Evolutionary conservation across 2,113 vertebrate species (phyloP), one percentile per base, ranked within the genome.

Genomic region (Atractosteus spatula): DNA sequence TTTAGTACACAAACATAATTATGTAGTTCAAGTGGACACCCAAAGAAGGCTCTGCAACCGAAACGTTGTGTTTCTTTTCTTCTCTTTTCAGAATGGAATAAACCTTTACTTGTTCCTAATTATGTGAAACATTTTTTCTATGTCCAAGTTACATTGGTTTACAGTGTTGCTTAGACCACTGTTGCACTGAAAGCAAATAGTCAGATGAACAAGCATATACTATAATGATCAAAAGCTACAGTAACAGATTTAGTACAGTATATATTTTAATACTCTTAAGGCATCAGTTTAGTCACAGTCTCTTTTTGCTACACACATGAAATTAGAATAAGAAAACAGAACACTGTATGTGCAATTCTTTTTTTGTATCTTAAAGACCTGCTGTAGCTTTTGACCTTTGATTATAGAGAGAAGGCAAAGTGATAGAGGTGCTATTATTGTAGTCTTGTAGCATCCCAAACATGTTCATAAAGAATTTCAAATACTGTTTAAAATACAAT

Each of bases 101-200:
- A 29, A 29, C 29, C 29, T 29, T 29, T 29, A 29, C 29, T 29
- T 29, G 29, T 29, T 29, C 29, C 29, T 29, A 29, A 29, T 29
- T 29, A 29, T 29, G 29, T 29, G 29, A 29, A 29, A 29, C 29
- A 29, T 29, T 29, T 29, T 29, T 29, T 29, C 29, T 29, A 29
- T 29, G 29, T 29, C 47, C 47, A 51, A 51, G 47, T 51, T 5
- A 51, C 1, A 10, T 10, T 66, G 68, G 62, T 47, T 8, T 71
- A 64, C 4, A 64, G 16, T 75, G 73, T 75, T 85, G 7, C 0
- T 7, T 72, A 82, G 85, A 85, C 77, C 80, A 86, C 85, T 74
- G 74, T 86, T 87, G 81, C 83, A 85, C 87, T 88, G 68, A 82
- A 82, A 79, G 81, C 78, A 85, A 73, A 81, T 69, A 57, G 55